These are phyloP conservation scores for Osmerus eperlanus DNA, from an alignment of 2,113 vertebrate species.

Conservation along the genomic window DNA sequence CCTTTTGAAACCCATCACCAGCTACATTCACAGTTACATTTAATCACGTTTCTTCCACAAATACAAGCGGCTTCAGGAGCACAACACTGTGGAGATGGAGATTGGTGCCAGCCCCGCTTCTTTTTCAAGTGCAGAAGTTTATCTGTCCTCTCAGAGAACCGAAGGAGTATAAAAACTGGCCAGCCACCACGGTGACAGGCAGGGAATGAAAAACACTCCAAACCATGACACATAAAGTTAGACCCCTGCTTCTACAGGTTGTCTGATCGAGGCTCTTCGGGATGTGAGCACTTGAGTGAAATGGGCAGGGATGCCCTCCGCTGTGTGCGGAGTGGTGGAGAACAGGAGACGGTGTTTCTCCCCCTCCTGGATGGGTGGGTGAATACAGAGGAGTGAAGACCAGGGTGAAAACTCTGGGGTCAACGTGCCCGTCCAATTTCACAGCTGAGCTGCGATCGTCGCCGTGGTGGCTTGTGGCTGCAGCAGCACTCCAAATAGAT, in stretches of 20 bases:
- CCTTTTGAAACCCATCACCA: not conserved
- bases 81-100: conserved; percentile 4
- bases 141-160: conserved; percentile 49
- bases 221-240: conserved; percentile 63
- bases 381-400: conserved; percentile 47
- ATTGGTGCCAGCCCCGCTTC: not conserved
- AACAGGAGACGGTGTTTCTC: conserved; percentile 57
- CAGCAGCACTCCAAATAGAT: conserved; percentile 41
- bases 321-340: conserved; percentile 49
- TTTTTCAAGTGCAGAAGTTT: conserved; percentile 50
- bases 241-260: conserved; percentile 63
- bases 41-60: not conserved
- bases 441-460: conserved; percentile 62
- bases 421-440: conserved; percentile 67
- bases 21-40: not conserved
- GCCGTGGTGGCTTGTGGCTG: conserved; percentile 43
- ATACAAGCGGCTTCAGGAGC: not conserved
- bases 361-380: conserved; percentile 57
- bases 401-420: conserved; percentile 54
- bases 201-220: conserved; percentile 63
- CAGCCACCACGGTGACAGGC: conserved; percentile 54
- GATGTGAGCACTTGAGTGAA: conserved; percentile 62
- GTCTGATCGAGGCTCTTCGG: conserved; percentile 56
- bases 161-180: conserved; percentile 54
- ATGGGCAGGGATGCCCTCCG: conserved; percentile 53